Conservation (phyloP, 2,888 invertebrate species). For the Polia nebulosa region DNA sequence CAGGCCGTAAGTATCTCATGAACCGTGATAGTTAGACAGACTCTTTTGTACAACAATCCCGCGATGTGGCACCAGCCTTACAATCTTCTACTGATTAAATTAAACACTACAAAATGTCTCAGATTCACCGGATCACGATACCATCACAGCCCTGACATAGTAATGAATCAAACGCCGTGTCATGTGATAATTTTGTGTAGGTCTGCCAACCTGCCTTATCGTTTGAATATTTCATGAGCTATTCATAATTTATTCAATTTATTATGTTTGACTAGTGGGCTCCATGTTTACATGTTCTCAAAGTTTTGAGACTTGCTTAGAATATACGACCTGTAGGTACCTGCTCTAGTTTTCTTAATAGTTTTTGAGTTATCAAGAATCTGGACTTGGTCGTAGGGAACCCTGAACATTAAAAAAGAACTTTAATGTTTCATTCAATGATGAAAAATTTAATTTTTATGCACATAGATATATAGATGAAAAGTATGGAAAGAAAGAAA, state of each 20-base stretch:
- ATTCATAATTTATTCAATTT: slow-evolving; percentile 16
- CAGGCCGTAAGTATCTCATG: too few species aligned
- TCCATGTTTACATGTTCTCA: neutral
- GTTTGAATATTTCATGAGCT: slow-evolving; percentile 44
- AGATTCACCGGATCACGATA: slow-evolving; percentile 36
- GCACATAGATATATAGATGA: too few species aligned
- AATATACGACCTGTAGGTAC: neutral
- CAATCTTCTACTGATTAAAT: slow-evolving; percentile 34
- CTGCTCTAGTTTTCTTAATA: neutral
- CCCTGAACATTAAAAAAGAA: too few species aligned
- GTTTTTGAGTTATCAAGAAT: neutral
- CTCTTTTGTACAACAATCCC: too few species aligned
- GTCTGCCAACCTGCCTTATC: slow-evolving; percentile 17
- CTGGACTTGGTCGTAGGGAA: too few species aligned
- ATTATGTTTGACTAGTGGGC: slow-evolving; percentile 12
- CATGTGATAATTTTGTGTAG: slow-evolving; percentile 38
- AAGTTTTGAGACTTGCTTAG: neutral
- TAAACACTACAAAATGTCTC: slow-evolving; percentile 24
- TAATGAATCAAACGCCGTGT: slow-evolving; percentile 58
- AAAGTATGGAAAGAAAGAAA: too few species aligned
- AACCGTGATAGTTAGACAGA: too few species aligned
- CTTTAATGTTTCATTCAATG: too few species aligned
- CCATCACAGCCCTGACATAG: slow-evolving; percentile 65
- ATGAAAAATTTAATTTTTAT: too few species aligned
- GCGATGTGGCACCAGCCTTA: slow-evolving; percentile 9